Conservation (phyloP, 2,797 vertebrate species). For the Tenualosa ilisha region DNA sequence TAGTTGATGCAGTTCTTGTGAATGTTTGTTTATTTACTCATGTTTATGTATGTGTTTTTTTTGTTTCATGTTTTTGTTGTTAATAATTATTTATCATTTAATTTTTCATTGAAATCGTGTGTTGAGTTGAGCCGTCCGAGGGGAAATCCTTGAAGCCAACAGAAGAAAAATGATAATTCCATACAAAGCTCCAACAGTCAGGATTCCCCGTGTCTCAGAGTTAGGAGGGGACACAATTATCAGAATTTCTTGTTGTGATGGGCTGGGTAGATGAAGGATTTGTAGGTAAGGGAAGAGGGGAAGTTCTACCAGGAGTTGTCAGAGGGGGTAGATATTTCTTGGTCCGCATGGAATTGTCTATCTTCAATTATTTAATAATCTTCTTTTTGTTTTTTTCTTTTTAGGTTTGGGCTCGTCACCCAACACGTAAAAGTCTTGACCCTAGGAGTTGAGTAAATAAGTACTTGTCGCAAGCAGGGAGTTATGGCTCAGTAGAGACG, state of each 20-base stretch:
- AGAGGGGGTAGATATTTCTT: constrained; percentile 82
- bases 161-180: constrained; percentile 73
- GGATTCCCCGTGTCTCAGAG: constrained; percentile 74
- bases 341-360: constrained; percentile 87
- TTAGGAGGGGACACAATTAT: constrained; percentile 47
- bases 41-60: constrained; percentile 52
- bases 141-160: constrained; percentile 85
- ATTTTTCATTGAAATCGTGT: constrained; percentile 63
- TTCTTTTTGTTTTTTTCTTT: constrained; percentile 74
- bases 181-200: constrained; percentile 85
- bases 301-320: not conserved
- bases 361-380: constrained; percentile 35
- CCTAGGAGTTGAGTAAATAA: constrained; percentile 89
- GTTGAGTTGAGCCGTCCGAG: constrained; percentile 75
- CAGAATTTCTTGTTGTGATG: constrained; percentile 28
- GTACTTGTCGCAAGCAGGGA: constrained; percentile 97
- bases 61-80: constrained; percentile 66
- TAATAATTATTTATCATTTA: constrained; percentile 67
- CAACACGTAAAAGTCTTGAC: constrained; percentile 91
- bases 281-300: not conserved
- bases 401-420: constrained; percentile 79
- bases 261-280: not conserved
- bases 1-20: constrained; percentile 73
- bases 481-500: constrained; percentile 98
- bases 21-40: constrained; percentile 78